Evolutionary conservation across 2,113 vertebrate genomes (phyloP).

Genomic region (Pseudorectes ferrugineus): DNA sequence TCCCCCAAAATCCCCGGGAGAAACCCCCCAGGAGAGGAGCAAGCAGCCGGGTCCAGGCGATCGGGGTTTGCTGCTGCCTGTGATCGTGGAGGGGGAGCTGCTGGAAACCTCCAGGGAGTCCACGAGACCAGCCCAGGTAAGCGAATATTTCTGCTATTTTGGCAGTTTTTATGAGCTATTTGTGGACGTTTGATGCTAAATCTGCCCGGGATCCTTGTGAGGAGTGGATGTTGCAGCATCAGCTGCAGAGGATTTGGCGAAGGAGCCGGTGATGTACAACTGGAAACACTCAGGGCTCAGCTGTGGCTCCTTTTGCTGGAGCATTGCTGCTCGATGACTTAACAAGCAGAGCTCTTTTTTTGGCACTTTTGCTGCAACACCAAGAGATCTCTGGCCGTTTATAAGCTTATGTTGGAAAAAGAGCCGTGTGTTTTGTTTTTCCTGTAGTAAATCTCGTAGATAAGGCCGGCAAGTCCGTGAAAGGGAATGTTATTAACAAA

Average conservation of each 20-base stretch:
- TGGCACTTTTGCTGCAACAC: neutral
- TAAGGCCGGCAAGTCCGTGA: neutral
- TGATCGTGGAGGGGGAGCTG: constrained; percentile 26
- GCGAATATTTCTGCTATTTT: neutral
- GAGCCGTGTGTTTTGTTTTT: neutral
- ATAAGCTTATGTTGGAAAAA: neutral
- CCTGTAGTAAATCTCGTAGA: neutral
- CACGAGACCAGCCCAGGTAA: constrained; percentile 59
- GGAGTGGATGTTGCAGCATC: neutral
- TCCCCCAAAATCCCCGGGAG: neutral
- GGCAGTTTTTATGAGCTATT: accelerated
- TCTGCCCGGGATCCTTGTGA: accelerated
- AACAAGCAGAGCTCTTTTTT: neutral
- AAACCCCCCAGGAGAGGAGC: neutral
- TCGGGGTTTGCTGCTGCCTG: neutral
- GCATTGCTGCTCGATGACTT: neutral
- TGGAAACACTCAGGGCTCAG: neutral
- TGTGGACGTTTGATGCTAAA: neutral
- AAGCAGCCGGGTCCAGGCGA: neutral
- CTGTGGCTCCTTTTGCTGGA: neutral
- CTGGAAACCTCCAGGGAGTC: constrained; percentile 34
- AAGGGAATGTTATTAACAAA: neutral
- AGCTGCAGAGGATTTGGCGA: neutral
- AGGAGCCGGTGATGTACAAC: neutral
- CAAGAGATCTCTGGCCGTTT: constrained; percentile 1